phyloP scores from a whole-genome alignment of 1,140 invertebrate genomes.

The Cryptotermes secundus region DNA sequence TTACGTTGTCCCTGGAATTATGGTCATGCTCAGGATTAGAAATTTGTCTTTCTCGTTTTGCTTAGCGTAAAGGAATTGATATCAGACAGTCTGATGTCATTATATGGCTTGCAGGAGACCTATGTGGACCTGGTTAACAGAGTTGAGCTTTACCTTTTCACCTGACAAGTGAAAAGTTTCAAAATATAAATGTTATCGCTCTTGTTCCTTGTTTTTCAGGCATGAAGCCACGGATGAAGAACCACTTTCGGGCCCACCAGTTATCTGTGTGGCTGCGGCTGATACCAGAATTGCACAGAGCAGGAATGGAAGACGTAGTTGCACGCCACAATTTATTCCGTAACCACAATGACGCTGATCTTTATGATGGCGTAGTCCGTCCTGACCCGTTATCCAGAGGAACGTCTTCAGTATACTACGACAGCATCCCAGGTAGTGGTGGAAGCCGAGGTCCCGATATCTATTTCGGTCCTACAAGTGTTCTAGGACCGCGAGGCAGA shows the following conservation, averaged over 20 bases:
- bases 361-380: slow-evolving; percentile 79
- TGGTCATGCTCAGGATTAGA: too few species aligned
- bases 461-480: background rate
- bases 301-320: slow-evolving; percentile 83
- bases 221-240: slow-evolving; percentile 85
- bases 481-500: background rate
- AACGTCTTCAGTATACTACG: background rate
- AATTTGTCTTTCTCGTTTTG: too few species aligned
- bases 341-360: slow-evolving; percentile 74
- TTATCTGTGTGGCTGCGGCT: slow-evolving; percentile 91
- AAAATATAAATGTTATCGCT: background rate
- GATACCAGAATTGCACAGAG: slow-evolving; percentile 87
- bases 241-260: slow-evolving; percentile 92
- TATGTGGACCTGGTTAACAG: too few species aligned
- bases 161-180: too few species aligned
- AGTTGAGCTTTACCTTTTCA: too few species aligned
- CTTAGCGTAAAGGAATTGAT: too few species aligned
- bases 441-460: background rate
- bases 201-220: slow-evolving; percentile 54
- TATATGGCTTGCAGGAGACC: too few species aligned
- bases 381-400: slow-evolving; percentile 67
- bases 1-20: too few species aligned
- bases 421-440: background rate
- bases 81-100: too few species aligned
- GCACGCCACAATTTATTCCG: slow-evolving; percentile 80